Conservation (phyloP, 2,113 vertebrate species). For the Ardeotis arabs region DNA sequence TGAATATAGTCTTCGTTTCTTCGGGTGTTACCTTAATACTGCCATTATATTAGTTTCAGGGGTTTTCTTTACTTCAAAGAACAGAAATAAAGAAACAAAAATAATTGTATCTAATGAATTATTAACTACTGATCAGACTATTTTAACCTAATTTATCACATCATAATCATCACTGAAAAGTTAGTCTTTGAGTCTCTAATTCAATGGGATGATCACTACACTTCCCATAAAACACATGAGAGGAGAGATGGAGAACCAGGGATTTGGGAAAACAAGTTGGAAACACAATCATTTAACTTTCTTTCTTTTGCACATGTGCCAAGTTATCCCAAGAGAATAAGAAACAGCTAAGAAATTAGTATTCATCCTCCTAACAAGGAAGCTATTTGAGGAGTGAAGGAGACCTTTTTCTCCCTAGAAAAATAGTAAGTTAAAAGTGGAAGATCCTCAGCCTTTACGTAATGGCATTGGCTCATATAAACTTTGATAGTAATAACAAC, state of each 20-base stretch:
- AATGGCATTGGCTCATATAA: neutral
- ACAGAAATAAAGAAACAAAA: neutral
- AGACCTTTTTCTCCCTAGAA: neutral
- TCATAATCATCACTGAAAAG: neutral
- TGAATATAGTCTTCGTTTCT: neutral
- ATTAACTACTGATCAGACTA: neutral
- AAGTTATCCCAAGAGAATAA: neutral
- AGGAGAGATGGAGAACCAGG: neutral
- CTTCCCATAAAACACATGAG: neutral
- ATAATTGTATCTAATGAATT: neutral
- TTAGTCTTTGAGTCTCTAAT: neutral
- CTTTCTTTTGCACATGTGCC: neutral
- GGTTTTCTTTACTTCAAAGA: neutral
- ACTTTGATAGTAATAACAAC: neutral
- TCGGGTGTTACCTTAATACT: neutral
- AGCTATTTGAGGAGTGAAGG: neutral
- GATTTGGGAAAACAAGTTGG: neutral
- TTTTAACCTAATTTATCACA: neutral
- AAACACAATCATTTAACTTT: neutral
- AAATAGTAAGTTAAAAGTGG: neutral
- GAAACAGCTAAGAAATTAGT: neutral
- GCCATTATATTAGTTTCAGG: neutral
- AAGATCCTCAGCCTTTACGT: neutral
- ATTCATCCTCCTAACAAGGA: neutral
- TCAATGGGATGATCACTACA: neutral